Percentiles rank a stretch among this genome's conserved stretches.
Conservation (phyloP, 2,888 invertebrate species). For the Uropetala carovei region DNA sequence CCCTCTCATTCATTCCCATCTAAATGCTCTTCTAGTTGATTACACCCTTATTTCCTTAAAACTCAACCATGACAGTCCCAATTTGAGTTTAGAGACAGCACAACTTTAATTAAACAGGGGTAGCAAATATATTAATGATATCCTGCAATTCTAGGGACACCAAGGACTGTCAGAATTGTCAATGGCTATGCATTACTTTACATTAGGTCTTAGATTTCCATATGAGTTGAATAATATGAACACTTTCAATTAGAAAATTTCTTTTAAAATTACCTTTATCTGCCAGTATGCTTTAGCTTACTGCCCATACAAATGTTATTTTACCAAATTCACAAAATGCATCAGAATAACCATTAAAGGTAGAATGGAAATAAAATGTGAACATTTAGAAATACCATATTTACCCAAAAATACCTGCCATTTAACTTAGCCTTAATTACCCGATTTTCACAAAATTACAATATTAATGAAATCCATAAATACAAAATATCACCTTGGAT, state of each 20-base stretch:
- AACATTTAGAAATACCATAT: background rate
- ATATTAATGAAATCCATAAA: too few relatives aligned
- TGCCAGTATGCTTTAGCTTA: too few relatives aligned
- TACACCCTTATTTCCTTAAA: background rate
- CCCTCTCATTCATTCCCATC: constrained; percentile 46
- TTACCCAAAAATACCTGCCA: background rate
- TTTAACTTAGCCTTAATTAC: too few relatives aligned
- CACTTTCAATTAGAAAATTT: too few relatives aligned
- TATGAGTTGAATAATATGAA: too few relatives aligned
- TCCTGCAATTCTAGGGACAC: background rate
- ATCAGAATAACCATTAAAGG: background rate
- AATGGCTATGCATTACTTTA: too few relatives aligned
- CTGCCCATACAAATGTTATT: too few relatives aligned
- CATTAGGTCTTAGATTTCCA: too few relatives aligned
- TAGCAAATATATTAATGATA: background rate
- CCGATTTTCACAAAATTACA: too few relatives aligned
- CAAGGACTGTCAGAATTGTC: too few relatives aligned
- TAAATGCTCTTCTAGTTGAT: constrained; percentile 16
- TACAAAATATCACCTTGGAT: too few relatives aligned
- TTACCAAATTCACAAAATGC: background rate
- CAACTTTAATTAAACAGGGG: background rate
- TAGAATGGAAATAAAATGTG: background rate
- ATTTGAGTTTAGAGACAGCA: background rate
- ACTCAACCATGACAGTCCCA: background rate
- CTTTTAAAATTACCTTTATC: too few relatives aligned